A percentile compares a stretch with the other conserved stretches of the same genome.
Evolutionary conservation across 2,797 vertebrate genomes (phyloP).

Genomic region (Myotis findleyi): DNA sequence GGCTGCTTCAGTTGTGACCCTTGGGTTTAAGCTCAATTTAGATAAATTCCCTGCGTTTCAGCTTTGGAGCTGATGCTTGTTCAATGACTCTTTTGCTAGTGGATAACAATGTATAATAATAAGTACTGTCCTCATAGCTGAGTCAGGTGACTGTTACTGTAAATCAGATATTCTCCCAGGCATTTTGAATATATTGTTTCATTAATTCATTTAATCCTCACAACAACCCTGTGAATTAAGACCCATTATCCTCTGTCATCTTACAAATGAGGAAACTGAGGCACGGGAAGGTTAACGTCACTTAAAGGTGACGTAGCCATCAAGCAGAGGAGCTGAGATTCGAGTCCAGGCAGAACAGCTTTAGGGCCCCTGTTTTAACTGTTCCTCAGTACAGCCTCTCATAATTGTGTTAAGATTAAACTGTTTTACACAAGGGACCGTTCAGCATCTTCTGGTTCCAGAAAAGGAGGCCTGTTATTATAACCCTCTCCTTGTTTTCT

Average conservation of each 20-base stretch:
- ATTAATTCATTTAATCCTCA: slow-evolving; percentile 5
- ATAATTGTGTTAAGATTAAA: neutral
- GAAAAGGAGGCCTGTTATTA: neutral
- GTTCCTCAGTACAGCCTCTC: neutral
- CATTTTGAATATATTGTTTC: neutral
- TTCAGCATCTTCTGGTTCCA: slow-evolving; percentile 23
- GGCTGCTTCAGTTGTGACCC: neutral
- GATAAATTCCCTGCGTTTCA: neutral
- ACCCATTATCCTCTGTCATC: neutral
- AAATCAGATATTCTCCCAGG: neutral
- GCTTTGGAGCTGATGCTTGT: neutral
- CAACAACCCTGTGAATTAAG: neutral
- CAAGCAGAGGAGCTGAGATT: neutral
- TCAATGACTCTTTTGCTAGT: neutral
- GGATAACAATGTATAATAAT: neutral
- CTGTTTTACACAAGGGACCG: neutral
- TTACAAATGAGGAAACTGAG: slow-evolving; percentile 11
- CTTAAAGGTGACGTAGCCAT: neutral
- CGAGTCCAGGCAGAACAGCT: neutral
- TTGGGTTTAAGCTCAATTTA: slow-evolving; percentile 9
- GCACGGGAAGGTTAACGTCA: neutral
- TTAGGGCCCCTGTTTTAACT: neutral
- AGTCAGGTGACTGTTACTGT: neutral
- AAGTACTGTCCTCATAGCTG: neutral
- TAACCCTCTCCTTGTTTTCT: neutral